Evolutionary conservation across 2,113 vertebrate genomes (phyloP).

Genomic region (Zosterops hypoxanthus): DNA sequence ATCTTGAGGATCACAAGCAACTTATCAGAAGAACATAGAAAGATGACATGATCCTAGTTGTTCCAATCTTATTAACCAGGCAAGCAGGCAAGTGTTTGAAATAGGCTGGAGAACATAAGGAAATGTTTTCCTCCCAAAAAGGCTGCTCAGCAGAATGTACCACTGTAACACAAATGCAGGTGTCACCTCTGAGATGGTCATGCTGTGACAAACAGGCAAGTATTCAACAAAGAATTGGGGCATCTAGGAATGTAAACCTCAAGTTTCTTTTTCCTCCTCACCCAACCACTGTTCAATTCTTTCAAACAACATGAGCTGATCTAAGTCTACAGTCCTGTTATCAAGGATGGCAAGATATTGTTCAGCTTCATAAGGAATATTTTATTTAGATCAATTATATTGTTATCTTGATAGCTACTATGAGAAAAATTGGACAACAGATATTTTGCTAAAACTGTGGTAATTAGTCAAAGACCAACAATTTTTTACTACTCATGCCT

Average conservation of each 20-base stretch:
- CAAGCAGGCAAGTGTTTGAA: background rate
- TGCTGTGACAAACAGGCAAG: background rate
- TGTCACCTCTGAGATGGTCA: background rate
- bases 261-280: background rate
- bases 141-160: background rate
- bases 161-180: background rate
- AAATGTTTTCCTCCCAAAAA: background rate
- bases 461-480: background rate
- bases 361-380: background rate
- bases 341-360: background rate
- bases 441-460: background rate
- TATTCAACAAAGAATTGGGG: background rate
- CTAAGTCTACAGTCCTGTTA: background rate
- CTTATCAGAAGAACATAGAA: background rate
- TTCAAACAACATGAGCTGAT: background rate
- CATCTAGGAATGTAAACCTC: background rate
- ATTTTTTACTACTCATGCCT: background rate
- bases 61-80: background rate
- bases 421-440: background rate
- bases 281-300: background rate
- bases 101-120: constrained; percentile 6
- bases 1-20: background rate
- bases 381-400: background rate
- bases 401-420: background rate
- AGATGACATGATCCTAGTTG: background rate